phyloP scores from a whole-genome alignment of 2,797 vertebrate species.

The Gambelia wislizenii region DNA sequence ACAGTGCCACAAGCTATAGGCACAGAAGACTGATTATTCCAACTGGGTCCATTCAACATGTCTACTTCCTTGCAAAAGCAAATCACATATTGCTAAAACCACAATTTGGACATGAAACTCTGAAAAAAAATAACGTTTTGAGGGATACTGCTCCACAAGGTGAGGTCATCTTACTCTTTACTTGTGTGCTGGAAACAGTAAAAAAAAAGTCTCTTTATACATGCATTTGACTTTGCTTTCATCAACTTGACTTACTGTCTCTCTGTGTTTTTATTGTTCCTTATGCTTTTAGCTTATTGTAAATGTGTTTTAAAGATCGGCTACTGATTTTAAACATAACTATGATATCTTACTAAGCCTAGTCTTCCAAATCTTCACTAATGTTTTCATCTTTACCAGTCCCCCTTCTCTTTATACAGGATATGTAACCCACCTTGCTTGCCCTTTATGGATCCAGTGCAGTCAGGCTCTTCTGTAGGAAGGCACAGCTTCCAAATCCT shows the following conservation, averaged over 20 bases:
- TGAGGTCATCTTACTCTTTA: not conserved
- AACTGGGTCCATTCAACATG: not conserved
- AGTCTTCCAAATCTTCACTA: not conserved
- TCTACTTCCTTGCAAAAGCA: constrained; percentile 10
- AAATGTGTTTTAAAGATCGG: not conserved
- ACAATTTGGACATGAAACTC: not conserved
- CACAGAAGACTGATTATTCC: not conserved
- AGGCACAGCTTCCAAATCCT: constrained; percentile 27
- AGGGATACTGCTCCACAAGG: not conserved
- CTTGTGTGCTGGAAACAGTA: not conserved
- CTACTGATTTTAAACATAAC: not conserved
- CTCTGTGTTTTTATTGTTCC: not conserved
- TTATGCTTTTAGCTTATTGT: not conserved
- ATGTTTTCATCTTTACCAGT: not conserved
- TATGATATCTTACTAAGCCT: not conserved
- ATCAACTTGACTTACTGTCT: not conserved
- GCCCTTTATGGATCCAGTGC: constrained; percentile 6
- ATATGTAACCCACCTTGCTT: not conserved
- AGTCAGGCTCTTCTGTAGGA: constrained; percentile 11
- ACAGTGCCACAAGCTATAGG: not conserved
- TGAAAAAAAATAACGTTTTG: not conserved
- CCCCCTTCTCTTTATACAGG: not conserved
- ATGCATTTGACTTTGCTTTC: not conserved
- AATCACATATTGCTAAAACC: not conserved
- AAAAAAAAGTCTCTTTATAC: not conserved